Evolutionary conservation across 2,113 vertebrate genomes (phyloP), one percentile per base, ranked within the genome.

Genomic region (Notechis scutatus): DNA sequence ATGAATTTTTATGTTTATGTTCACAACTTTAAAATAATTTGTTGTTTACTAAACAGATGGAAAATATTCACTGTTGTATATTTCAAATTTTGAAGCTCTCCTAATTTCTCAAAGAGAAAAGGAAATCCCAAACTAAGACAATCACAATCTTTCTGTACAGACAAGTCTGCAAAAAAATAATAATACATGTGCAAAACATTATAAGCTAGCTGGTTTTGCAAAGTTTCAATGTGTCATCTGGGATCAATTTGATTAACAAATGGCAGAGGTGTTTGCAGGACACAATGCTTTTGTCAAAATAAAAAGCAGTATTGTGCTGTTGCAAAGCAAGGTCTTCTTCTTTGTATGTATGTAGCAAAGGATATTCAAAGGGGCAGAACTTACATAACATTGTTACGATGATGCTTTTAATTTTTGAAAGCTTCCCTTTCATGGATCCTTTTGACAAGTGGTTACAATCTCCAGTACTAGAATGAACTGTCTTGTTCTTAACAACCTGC

Each of bases 41-140:
- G 3, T 47, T 92, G 91, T 90, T 95, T 94, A 88, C 57, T 0
- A 89, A 93, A 81, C 11, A 94, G 92, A 95, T 29, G 86, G 21
- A 10, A 92, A 93, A 93, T 0, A 59, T 18, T 90, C 59, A 61
- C 24, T 47, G 10, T 39, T 89, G 8, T 50, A 18, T n/a, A 8
- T 90, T 47, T n/a, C 45, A 90, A 64, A 50, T 50, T 69, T 64
- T 42, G 14, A 42, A 64, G n/a, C 12, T 50, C 26, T 50, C n/a
- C 8, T 50, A 90, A 88, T 88, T 88, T 1, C 29, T 21, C 6
- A 34, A 56, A 5, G 10, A 56, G 15, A 39, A 34, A 56, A 56
- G 15, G 21, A 88, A 55, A 54, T 9, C 26, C 24, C 50, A 88
- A 29, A 1, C 20, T n/a, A 88, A 39, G n/a, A 39, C n/a, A 55